phyloP scores from a whole-genome alignment of 2,888 invertebrate species.

The Sesia apiformis region DNA sequence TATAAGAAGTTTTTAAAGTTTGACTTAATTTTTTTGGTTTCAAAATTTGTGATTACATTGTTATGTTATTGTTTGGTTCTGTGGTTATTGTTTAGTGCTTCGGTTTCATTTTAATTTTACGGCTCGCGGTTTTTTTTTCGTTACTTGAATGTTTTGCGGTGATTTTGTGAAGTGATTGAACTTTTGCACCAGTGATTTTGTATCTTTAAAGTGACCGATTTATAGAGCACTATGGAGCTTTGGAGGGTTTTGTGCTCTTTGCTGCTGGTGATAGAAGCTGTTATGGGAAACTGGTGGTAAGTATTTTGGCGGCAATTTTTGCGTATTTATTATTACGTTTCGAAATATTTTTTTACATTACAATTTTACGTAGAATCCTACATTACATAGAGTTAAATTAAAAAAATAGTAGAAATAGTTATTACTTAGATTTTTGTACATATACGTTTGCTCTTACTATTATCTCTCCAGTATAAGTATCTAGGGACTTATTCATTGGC shows the following conservation, averaged over 20 bases:
- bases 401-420: too few species aligned
- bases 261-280: constrained; percentile 47
- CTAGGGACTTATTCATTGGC: too few species aligned
- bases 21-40: constrained; percentile 35
- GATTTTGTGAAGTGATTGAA: constrained; percentile 21
- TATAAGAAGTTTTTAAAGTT: constrained; percentile 23
- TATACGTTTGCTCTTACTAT: too few species aligned
- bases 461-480: too few species aligned
- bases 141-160: constrained; percentile 18
- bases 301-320: constrained; percentile 14
- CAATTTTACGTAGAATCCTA: too few species aligned
- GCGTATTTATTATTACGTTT: too few species aligned
- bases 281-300: constrained; percentile 65
- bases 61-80: constrained; percentile 37
- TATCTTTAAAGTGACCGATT: constrained; percentile 22
- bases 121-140: constrained; percentile 10
- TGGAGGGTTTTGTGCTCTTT: constrained; percentile 54
- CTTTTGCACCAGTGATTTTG: constrained; percentile 14
- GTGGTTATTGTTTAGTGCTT: constrained; percentile 44
- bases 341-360: too few species aligned
- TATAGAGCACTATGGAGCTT: constrained; percentile 50
- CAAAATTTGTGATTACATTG: constrained; percentile 41
- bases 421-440: too few species aligned
- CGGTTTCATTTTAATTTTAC: constrained; percentile 27
- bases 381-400: too few species aligned